Conservation (phyloP, 2,888 invertebrate genomes). For the Dione vanillae region DNA sequence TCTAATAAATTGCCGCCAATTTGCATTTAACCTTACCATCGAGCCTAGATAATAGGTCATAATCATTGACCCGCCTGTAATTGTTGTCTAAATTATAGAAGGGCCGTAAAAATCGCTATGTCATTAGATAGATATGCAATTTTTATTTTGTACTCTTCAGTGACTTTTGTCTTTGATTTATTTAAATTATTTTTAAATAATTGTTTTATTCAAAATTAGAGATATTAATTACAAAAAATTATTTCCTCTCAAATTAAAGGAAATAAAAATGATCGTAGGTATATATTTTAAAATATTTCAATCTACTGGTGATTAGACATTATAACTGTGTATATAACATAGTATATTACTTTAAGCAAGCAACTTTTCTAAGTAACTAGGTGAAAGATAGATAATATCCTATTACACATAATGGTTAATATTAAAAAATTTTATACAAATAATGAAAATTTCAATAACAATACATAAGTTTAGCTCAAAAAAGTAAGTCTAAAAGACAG, state of each 20-base stretch:
- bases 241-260: no score
- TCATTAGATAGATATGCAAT: slow-evolving; percentile 32
- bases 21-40: slow-evolving; percentile 37
- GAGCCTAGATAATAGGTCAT: slow-evolving; percentile 42
- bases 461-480: background rate
- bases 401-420: no score
- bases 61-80: slow-evolving; percentile 48
- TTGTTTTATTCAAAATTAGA: no score
- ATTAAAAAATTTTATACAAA: no score
- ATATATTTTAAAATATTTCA: no score
- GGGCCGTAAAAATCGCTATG: slow-evolving; percentile 17
- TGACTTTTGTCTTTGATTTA: background rate
- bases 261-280: no score
- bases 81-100: slow-evolving; percentile 36
- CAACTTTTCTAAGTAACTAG: no score
- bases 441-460: background rate
- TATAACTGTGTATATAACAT: no score
- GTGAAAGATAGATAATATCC: no score
- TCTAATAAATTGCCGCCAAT: slow-evolving; percentile 21
- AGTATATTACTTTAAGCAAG: no score
- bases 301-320: no score
- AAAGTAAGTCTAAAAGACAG: slow-evolving; percentile 2
- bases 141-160: slow-evolving; percentile 23
- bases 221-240: no score
- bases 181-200: background rate